Percentiles rank a stretch among this genome's conserved stretches.
Evolutionary conservation across 2,113 vertebrate genomes (phyloP).

Genomic region (Mus spicilegus): DNA sequence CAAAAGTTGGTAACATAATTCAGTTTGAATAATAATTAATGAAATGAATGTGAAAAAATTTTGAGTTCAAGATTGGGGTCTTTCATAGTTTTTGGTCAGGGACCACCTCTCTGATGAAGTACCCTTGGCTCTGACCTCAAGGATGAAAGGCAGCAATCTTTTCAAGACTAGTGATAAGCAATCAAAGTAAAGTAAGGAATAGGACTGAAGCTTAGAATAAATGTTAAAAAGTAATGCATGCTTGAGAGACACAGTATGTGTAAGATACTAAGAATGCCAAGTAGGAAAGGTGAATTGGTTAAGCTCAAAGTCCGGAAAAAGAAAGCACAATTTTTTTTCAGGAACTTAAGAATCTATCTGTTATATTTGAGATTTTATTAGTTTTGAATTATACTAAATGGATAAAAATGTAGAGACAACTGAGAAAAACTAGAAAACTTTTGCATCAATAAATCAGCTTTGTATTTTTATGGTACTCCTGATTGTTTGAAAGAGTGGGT

Average conservation of each 20-base stretch:
- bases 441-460: neutral
- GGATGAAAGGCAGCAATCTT: neutral
- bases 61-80: neutral
- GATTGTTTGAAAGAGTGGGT: neutral
- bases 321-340: neutral
- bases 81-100: neutral
- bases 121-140: neutral
- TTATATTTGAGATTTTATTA: neutral
- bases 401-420: neutral
- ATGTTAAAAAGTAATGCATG: neutral
- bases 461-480: neutral
- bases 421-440: neutral
- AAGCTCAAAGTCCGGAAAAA: neutral
- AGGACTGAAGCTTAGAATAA: neutral
- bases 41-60: neutral
- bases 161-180: neutral
- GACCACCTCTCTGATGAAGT: neutral
- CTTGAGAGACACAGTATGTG: neutral
- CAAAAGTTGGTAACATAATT: neutral
- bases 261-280: neutral
- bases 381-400: neutral
- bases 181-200: neutral
- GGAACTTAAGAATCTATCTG: neutral
- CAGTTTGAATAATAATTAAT: neutral
- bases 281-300: neutral